Conservation (phyloP, 2,113 vertebrate species). For the Lepus europaeus region DNA sequence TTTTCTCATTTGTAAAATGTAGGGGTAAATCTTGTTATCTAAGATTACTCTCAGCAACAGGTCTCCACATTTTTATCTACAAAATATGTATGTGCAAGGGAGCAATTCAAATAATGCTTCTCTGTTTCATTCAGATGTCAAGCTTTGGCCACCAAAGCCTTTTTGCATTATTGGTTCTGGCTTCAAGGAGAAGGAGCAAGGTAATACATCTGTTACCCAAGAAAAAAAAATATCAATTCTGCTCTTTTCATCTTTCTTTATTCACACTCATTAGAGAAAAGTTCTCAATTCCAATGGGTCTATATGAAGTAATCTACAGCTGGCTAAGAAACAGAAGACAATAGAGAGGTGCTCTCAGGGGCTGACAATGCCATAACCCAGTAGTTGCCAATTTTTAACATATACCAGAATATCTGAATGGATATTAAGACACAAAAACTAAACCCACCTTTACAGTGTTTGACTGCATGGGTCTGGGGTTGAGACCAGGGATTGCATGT, state of each 20-base stretch:
- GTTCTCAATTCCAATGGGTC: not conserved
- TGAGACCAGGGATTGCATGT: not conserved
- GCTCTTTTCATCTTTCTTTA: not conserved
- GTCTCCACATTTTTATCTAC: not conserved
- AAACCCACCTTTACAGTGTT: not conserved
- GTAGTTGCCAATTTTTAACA: not conserved
- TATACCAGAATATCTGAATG: not conserved
- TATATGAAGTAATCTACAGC: not conserved
- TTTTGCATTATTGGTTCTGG: slow-evolving; percentile 41
- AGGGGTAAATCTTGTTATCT: not conserved
- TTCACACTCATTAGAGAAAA: slow-evolving; percentile 36
- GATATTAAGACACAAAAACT: slow-evolving; percentile 22
- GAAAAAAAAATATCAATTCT: slow-evolving; percentile 25
- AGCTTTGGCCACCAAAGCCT: not conserved
- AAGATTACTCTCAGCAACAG: slow-evolving; percentile 19
- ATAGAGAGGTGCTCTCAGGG: not conserved
- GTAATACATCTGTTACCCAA: slow-evolving; percentile 49
- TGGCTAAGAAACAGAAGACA: not conserved
- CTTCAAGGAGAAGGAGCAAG: slow-evolving; percentile 48
- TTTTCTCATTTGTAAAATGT: slow-evolving; percentile 41
- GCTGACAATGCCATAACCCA: not conserved
- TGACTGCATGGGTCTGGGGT: not conserved
- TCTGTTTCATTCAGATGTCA: slow-evolving; percentile 48
- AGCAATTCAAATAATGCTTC: not conserved
- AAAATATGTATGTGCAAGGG: not conserved